Conservation (phyloP, 1,140 invertebrate genomes). For the Choristoneura fumiferana region DNA sequence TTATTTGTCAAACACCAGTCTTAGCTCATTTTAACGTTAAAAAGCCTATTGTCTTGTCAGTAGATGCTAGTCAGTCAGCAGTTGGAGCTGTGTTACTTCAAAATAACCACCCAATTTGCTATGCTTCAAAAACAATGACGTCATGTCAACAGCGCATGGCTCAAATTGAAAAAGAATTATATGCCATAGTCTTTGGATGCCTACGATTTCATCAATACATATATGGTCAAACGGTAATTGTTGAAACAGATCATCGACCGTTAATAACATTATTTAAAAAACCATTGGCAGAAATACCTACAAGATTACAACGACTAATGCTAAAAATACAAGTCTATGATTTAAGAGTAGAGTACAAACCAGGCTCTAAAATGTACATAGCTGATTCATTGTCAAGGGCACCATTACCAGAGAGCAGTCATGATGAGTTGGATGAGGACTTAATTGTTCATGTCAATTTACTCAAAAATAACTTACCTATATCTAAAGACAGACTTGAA, state of each 20-base stretch:
- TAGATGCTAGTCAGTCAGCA: background rate
- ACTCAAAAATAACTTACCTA: conserved; percentile 22
- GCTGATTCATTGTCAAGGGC: conserved; percentile 42
- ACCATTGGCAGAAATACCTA: conserved; percentile 26
- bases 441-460: conserved; percentile 23
- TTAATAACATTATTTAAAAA: conserved; percentile 33
- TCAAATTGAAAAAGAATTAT: conserved; percentile 65
- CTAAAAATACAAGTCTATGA: conserved; percentile 54
- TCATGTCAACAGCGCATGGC: conserved; percentile 34
- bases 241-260: conserved; percentile 20
- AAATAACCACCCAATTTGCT: no score
- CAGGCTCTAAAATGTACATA: conserved; percentile 35
- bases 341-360: conserved; percentile 32
- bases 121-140: no score
- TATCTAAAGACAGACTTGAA: conserved; percentile 22
- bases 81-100: background rate
- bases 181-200: conserved; percentile 40
- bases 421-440: conserved; percentile 19
- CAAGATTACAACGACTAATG: conserved; percentile 56
- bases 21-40: background rate
- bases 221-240: conserved; percentile 38
- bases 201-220: conserved; percentile 59
- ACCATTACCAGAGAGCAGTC: conserved; percentile 14
- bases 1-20: background rate
- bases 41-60: background rate